Conservation (phyloP, 2,113 vertebrate genomes). For the Oryzias woworae region DNA sequence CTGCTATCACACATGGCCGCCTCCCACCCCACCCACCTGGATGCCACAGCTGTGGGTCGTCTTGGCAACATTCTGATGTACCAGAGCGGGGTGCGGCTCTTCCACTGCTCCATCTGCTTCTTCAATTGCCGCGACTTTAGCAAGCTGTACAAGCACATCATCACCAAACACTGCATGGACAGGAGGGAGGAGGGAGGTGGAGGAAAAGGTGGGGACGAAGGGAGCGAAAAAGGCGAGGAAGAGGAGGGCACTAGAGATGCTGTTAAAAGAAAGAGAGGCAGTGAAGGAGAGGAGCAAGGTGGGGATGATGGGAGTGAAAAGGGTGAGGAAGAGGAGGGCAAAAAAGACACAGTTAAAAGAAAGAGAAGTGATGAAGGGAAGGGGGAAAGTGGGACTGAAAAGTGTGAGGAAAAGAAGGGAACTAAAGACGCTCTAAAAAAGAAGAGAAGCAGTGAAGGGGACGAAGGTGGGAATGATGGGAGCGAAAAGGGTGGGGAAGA, state of each 20-base stretch:
- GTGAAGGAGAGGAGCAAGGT: neutral
- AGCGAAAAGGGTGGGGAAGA: neutral
- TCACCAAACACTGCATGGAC: conserved; percentile 57
- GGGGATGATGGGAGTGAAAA: neutral
- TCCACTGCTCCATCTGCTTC: conserved; percentile 67
- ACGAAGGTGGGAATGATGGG: neutral
- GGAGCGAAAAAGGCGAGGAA: neutral
- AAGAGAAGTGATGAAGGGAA: neutral
- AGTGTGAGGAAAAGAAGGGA: conserved; percentile 3
- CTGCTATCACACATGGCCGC: conserved; percentile 58
- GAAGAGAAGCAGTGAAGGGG: conserved; percentile 1
- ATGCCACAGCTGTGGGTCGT: conserved; percentile 42
- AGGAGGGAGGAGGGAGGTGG: neutral
- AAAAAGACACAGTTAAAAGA: neutral
- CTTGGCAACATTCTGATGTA: conserved; percentile 65
- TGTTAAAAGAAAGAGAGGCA: neutral
- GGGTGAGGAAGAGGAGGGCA: neutral
- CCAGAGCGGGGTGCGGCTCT: conserved; percentile 52
- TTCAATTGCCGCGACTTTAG: conserved; percentile 57
- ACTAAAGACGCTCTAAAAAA: neutral
- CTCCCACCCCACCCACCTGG: conserved; percentile 50
- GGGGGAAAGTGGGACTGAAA: too few relatives aligned
- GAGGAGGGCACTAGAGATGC: neutral
- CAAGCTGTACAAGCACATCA: conserved; percentile 61
- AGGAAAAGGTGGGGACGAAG: neutral